A percentile compares a stretch with the other conserved stretches of the same genome.
phyloP scores from a whole-genome alignment of 2,797 vertebrate species.

The Micropoecilia bifurca region DNA sequence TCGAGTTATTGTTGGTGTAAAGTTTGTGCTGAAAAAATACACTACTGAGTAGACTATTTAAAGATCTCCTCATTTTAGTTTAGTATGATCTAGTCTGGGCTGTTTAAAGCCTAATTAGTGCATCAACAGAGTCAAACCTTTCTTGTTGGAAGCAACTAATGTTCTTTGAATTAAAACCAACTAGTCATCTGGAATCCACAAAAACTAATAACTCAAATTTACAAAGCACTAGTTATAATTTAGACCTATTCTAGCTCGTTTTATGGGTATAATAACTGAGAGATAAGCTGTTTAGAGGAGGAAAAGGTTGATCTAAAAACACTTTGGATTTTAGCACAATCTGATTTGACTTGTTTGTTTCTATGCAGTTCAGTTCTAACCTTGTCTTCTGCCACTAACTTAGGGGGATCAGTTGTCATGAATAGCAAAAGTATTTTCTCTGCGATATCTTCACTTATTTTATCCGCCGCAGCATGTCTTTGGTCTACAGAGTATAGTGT shows the following conservation, averaged over 20 bases:
- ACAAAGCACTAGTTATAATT: not conserved
- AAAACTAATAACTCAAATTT: not conserved
- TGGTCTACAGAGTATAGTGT: not conserved
- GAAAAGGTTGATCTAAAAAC: not conserved
- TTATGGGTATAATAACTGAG: not conserved
- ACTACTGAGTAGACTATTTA: no score
- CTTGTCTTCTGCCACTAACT: not conserved
- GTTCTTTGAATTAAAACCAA: slow-evolving; percentile 1
- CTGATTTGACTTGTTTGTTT: not conserved
- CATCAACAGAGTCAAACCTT: not conserved
- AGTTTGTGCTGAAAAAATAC: not conserved
- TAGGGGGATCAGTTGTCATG: not conserved
- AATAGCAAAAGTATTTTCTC: not conserved
- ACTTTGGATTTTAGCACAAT: not conserved
- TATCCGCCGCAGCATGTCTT: not conserved
- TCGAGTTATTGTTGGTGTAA: not conserved
- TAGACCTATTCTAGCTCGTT: not conserved
- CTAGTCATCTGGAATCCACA: not conserved
- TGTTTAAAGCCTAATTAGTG: not conserved
- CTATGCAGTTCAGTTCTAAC: not conserved
- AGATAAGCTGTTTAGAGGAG: not conserved
- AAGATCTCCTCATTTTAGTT: not conserved
- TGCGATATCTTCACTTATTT: not conserved
- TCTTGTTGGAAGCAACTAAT: not conserved
- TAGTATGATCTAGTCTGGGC: not conserved